Evolutionary conservation across 1,140 invertebrate species (phyloP).

Genomic region (Diploscapter pachys): DNA sequence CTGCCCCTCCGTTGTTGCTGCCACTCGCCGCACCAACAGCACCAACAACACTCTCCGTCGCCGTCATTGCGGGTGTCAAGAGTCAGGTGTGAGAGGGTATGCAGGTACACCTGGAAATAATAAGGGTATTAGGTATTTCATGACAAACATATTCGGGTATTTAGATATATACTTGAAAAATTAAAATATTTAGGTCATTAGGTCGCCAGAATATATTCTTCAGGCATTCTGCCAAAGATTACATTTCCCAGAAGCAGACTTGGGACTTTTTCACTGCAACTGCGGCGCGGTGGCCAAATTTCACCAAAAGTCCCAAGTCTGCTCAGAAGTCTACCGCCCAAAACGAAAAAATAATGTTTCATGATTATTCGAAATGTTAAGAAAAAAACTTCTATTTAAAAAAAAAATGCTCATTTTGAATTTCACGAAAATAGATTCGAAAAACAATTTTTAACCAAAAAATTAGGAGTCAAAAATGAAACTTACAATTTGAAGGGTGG

Average conservation of each 20-base stretch:
- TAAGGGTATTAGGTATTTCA: background rate
- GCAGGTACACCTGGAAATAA: background rate
- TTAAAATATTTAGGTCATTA: background rate
- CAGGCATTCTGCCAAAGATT: background rate
- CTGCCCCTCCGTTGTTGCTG: too few relatives aligned
- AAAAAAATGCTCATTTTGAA: background rate
- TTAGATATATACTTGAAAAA: too few relatives aligned
- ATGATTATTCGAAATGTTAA: background rate
- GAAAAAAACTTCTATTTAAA: background rate
- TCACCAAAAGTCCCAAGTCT: background rate
- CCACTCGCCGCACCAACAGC: background rate
- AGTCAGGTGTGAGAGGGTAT: background rate
- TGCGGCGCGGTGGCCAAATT: background rate
- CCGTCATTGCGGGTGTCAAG: background rate
- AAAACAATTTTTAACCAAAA: background rate
- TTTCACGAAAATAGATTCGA: background rate
- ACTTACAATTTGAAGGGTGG: too few relatives aligned
- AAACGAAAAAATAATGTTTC: background rate
- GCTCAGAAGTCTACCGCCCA: background rate
- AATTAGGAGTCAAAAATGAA: too few relatives aligned
- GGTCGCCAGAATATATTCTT: background rate
- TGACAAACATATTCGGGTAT: background rate
- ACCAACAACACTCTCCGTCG: constrained; percentile 1
- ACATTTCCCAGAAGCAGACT: background rate
- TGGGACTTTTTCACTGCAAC: background rate